Conservation (phyloP, 2,888 invertebrate genomes). For the Dioctria rufipes region DNA sequence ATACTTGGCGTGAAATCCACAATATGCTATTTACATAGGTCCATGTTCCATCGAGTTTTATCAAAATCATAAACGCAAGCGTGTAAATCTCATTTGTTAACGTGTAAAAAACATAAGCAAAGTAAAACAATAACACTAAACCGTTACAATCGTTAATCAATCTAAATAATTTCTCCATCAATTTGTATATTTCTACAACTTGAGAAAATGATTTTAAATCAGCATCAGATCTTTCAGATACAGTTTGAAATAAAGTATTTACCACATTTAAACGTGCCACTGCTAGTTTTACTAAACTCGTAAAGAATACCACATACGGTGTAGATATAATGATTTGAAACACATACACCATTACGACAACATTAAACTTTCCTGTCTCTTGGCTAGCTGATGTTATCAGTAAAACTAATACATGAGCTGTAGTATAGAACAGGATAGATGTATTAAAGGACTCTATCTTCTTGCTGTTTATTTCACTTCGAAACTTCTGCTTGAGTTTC, state of each 20-base stretch:
- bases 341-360: neutral
- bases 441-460: conserved; percentile 19
- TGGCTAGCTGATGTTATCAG: neutral
- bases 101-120: conserved; percentile 46
- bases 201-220: conserved; percentile 29
- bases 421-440: neutral
- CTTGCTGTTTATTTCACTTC: neutral
- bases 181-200: conserved; percentile 34
- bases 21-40: neutral
- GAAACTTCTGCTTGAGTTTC: conserved; percentile 24
- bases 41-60: neutral
- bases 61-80: neutral
- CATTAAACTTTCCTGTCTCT: neutral
- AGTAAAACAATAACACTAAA: conserved; percentile 19
- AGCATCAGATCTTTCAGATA: neutral
- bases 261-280: conserved; percentile 32
- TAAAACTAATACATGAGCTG: neutral
- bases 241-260: conserved; percentile 25
- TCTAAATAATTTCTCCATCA: conserved; percentile 19
- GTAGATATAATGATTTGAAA: conserved; percentile 25
- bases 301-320: conserved; percentile 32
- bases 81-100: conserved; percentile 41
- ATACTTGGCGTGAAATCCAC: conserved; percentile 14
- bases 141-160: conserved; percentile 34
- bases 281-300: conserved; percentile 25